phyloP scores from a whole-genome alignment of 1,140 invertebrate species.

The Bombus ignitus region DNA sequence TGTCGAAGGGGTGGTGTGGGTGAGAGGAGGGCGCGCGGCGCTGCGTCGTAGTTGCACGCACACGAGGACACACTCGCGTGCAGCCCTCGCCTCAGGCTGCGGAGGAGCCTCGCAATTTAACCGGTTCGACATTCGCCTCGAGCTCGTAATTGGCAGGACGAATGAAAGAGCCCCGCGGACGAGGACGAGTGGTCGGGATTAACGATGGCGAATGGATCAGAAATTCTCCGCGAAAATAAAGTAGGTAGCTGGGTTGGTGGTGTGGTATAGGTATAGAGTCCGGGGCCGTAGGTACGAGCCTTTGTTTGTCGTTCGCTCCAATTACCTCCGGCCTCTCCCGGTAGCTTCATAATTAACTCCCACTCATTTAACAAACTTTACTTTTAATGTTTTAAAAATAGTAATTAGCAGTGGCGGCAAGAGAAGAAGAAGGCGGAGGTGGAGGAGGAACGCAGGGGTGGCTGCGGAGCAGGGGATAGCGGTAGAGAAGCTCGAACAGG shows the following conservation, averaged over 20 bases:
- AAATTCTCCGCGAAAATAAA: slow-evolving; percentile 80
- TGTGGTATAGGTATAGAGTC: slow-evolving; percentile 62
- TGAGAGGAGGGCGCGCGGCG: slow-evolving; percentile 16
- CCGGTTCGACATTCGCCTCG: slow-evolving; percentile 71
- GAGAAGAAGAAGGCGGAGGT: slow-evolving; percentile 64
- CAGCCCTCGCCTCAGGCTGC: slow-evolving; percentile 69
- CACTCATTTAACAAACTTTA: slow-evolving; percentile 84
- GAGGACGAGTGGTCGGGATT: slow-evolving; percentile 74
- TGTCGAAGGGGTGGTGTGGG: background rate
- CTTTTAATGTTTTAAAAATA: slow-evolving; percentile 84
- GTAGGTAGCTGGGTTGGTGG: slow-evolving; percentile 64
- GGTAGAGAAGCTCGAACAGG: slow-evolving; percentile 34
- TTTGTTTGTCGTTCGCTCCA: slow-evolving; percentile 83
- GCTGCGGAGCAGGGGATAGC: slow-evolving; percentile 42
- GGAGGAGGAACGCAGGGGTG: slow-evolving; percentile 43
- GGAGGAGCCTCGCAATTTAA: slow-evolving; percentile 71
- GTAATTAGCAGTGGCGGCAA: slow-evolving; percentile 80
- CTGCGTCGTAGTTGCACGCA: slow-evolving; percentile 63
- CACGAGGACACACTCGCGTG: slow-evolving; percentile 67
- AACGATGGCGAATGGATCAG: slow-evolving; percentile 79
- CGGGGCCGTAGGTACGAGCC: slow-evolving; percentile 74
- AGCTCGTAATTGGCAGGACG: slow-evolving; percentile 79
- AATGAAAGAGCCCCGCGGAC: slow-evolving; percentile 75
- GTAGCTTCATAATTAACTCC: slow-evolving; percentile 83
- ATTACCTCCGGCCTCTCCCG: slow-evolving; percentile 81